Base-by-base conservation (phyloP, 2,888 invertebrate species). In the Lottia gigantea region DNA sequence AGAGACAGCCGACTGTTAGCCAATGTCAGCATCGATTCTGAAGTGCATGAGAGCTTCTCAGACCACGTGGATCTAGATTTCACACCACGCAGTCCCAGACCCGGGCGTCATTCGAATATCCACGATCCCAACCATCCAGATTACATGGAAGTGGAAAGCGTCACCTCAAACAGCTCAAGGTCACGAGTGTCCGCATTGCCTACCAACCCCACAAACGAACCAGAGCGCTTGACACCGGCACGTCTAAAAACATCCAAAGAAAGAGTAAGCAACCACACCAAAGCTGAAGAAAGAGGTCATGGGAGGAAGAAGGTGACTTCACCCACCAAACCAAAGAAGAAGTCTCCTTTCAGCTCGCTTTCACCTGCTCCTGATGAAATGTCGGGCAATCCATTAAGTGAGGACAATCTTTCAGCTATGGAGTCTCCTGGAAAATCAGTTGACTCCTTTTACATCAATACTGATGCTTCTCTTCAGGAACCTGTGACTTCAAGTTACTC, bases 231-330 rank as follows among this genome's bases (percentile, higher is more conserved):
- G 70, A 89, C 91, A 80, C 91, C 92, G 65, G 91, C 91, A 68
- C 89, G 91, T 77, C 85, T 92, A 79, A 90, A 91, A 76, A 91
- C 91, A 76, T 90, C 91, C 76, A 92, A 92, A 88, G 92, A 93
- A 87, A 92, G 91, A 80, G 90, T 90, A 74, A 92, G 91, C 87
- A 90, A 90, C 82, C 92, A 92, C 82, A 91, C 91, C 68, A 92
- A 92, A 85, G 92, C 92, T 62, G 93, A 93, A 79, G 93, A 93
- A 87, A 90, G 92, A 86, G 92, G 92, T 12, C 88, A 88, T 45
- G 72, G 70, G 46, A 67, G 75, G 55, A 70, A 72, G 63, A 79
- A 79, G 71, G 65, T 74, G 26, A 67, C 73, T 0, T 79, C 80
- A 11, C 80, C 82, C 15, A 72, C 78, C 31, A 79, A 79, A 69